Conservation (phyloP, 2,797 vertebrate genomes). For the Chelon labrosus region DNA sequence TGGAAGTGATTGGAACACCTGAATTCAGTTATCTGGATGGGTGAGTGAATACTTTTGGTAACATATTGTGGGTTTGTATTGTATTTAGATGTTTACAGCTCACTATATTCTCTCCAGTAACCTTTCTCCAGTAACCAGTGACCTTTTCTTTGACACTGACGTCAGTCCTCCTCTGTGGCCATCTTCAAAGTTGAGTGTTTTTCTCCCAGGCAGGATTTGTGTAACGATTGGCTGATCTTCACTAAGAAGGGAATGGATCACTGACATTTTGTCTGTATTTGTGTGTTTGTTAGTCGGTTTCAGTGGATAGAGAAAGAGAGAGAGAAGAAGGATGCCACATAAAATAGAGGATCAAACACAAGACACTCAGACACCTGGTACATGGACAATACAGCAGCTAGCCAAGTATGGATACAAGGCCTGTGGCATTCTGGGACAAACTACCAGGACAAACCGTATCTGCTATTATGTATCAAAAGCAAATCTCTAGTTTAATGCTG, state of each 20-base stretch:
- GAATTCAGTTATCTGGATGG: no score
- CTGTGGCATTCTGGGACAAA: slow-evolving; percentile 16
- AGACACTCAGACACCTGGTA: not conserved
- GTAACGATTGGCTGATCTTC: slow-evolving; percentile 11
- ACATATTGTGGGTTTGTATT: not conserved
- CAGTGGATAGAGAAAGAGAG: not conserved
- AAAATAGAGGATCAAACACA: slow-evolving; percentile 1
- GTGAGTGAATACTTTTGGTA: no score
- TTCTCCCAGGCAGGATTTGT: not conserved
- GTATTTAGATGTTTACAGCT: not conserved
- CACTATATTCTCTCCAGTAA: slow-evolving; percentile 15
- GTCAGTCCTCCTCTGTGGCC: slow-evolving; percentile 19
- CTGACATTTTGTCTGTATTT: slow-evolving; percentile 4
- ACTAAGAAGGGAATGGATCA: slow-evolving; percentile 4
- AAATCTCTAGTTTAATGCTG: slow-evolving; percentile 21
- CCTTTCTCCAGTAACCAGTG: slow-evolving; percentile 21
- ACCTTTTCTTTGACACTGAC: slow-evolving; percentile 51
- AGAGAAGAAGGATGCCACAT: not conserved
- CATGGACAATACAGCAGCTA: not conserved
- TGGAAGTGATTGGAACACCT: no score
- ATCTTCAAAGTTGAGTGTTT: slow-evolving; percentile 18
- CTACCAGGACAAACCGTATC: slow-evolving; percentile 10
- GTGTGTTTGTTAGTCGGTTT: slow-evolving; percentile 1
- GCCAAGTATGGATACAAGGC: not conserved
- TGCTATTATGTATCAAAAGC: slow-evolving; percentile 21